Conservation (phyloP, 1,140 invertebrate genomes). For the Venturia canescens region DNA sequence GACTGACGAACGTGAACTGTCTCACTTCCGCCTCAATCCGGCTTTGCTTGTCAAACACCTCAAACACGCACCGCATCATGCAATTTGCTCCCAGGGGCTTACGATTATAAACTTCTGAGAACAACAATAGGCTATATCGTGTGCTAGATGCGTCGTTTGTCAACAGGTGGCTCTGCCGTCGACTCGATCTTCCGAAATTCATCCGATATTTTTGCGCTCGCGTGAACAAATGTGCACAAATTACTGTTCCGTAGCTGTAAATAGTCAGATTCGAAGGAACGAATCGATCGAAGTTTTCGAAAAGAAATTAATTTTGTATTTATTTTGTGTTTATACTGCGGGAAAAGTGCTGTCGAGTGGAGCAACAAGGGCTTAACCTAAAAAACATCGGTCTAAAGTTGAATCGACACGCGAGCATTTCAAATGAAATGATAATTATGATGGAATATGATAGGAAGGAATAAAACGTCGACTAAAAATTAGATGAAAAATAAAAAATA, state of each 20-base stretch:
- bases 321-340: too few relatives aligned
- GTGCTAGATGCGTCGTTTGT: too few relatives aligned
- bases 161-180: not conserved
- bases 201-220: too few relatives aligned
- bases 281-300: too few relatives aligned
- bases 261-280: too few relatives aligned
- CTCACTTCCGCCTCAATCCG: not conserved
- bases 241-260: too few relatives aligned
- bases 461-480: not conserved
- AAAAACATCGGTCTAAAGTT: not conserved
- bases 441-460: not conserved
- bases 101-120: too few relatives aligned
- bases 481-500: not conserved
- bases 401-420: not conserved
- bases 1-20: constrained; percentile 3
- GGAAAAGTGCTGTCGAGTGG: too few relatives aligned
- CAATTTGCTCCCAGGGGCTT: not conserved
- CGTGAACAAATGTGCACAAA: too few relatives aligned
- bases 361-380: too few relatives aligned
- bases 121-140: too few relatives aligned
- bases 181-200: not conserved
- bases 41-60: not conserved
- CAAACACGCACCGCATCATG: not conserved
- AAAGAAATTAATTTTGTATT: too few relatives aligned
- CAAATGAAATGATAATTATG: not conserved